phyloP scores from a whole-genome alignment of 2,113 vertebrate species.

The Tiliqua scincoides region DNA sequence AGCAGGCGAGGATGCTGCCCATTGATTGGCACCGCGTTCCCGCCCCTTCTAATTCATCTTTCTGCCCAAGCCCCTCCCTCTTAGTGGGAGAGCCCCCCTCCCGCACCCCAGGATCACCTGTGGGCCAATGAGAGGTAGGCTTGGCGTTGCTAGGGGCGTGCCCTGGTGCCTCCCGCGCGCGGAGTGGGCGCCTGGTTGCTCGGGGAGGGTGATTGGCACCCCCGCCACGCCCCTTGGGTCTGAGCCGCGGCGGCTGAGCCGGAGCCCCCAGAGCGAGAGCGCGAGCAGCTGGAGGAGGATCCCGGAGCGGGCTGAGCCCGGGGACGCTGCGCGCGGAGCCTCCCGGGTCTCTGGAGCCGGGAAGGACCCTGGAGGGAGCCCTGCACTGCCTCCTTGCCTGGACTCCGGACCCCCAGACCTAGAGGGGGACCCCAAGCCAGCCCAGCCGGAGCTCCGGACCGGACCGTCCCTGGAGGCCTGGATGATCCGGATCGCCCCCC shows the following conservation, averaged over 20 bases:
- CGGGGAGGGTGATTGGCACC: conserved; percentile 43
- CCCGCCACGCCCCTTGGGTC: conserved; percentile 33
- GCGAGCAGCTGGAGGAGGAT: neutral
- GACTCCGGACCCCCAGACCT: neutral
- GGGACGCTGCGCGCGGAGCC: neutral
- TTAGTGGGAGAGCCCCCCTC: fast-evolving
- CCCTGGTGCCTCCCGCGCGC: neutral
- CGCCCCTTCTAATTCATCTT: conserved; percentile 77
- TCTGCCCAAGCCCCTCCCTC: conserved; percentile 53
- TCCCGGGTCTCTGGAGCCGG: neutral
- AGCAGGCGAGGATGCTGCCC: conserved; percentile 8
- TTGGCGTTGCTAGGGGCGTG: conserved; percentile 49
- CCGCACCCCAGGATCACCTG: neutral
- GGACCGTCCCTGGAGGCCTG: neutral
- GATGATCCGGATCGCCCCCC: neutral
- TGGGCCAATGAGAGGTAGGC: conserved; percentile 48
- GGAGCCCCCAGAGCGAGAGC: conserved; percentile 43
- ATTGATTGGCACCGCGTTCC: conserved; percentile 40
- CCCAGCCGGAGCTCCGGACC: neutral
- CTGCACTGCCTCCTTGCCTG: neutral
- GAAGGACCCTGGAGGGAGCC: neutral
- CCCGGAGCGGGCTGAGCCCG: neutral
- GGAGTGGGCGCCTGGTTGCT: conserved; percentile 44
- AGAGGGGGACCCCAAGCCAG: too few species aligned
- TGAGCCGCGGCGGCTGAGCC: conserved; percentile 59